Percentiles rank a stretch among this genome's conserved stretches.
Conservation (phyloP, 2,113 vertebrate genomes). For the Regulus satrapa region DNA sequence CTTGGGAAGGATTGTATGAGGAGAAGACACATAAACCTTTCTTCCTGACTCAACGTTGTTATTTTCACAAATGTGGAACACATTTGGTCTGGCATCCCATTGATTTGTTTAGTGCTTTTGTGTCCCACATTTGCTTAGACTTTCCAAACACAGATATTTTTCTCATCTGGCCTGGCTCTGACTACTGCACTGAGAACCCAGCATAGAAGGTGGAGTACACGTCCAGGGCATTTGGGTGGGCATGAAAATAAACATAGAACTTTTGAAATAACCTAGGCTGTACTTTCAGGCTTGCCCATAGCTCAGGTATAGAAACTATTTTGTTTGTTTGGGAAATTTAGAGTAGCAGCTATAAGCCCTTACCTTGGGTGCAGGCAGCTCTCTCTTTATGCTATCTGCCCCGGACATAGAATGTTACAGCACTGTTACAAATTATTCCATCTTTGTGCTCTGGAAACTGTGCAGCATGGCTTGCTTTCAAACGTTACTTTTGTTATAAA, state of each 20-base stretch:
- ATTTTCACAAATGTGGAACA: conserved; percentile 46
- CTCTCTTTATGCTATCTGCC: background rate
- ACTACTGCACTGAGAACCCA: background rate
- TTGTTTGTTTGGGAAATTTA: background rate
- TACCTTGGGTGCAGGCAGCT: background rate
- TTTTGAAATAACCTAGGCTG: background rate
- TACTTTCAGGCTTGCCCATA: background rate
- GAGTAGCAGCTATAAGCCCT: background rate
- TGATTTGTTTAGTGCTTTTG: conserved; percentile 58
- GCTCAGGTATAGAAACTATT: background rate
- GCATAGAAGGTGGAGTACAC: background rate
- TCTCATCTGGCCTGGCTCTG: conserved; percentile 39
- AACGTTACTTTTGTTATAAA: background rate
- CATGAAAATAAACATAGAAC: background rate
- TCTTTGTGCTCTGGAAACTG: conserved; percentile 1
- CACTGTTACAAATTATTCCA: background rate
- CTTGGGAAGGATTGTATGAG: conserved; percentile 14
- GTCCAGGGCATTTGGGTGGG: background rate
- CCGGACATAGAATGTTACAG: background rate
- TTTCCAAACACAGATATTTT: conserved; percentile 25
- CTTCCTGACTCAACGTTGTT: conserved; percentile 25
- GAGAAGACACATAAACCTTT: conserved; percentile 47
- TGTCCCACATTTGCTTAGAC: conserved; percentile 1
- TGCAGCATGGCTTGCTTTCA: background rate
- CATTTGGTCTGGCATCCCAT: conserved; percentile 43